phyloP scores from a whole-genome alignment of 2,797 vertebrate genomes.

The Anas georgica region DNA sequence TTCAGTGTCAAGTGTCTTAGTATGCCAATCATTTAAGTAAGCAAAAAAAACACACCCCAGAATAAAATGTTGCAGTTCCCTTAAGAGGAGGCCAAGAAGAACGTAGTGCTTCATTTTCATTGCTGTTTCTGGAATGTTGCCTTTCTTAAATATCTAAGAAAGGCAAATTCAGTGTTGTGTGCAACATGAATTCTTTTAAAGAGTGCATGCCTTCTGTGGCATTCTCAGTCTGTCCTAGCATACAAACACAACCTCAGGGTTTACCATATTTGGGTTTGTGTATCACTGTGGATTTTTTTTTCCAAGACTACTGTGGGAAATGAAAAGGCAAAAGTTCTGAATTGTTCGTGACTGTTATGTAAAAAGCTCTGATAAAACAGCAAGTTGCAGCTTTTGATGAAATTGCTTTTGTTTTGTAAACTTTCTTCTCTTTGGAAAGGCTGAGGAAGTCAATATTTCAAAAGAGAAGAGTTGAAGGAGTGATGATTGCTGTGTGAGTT shows the following conservation, averaged over 20 bases:
- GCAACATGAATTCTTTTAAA: background rate
- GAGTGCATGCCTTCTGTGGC: background rate
- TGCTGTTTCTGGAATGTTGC: background rate
- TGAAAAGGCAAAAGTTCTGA: background rate
- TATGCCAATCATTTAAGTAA: background rate
- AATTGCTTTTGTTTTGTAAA: background rate
- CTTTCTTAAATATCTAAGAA: background rate
- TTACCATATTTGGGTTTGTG: slow-evolving; percentile 66
- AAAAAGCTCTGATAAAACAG: background rate
- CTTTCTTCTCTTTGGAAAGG: background rate
- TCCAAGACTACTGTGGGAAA: background rate
- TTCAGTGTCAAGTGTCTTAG: background rate
- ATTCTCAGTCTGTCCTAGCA: background rate
- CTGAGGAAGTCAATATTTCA: background rate
- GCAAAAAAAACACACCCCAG: background rate
- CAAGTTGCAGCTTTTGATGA: background rate
- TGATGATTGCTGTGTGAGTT: background rate
- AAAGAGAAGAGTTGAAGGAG: background rate
- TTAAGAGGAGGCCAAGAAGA: background rate
- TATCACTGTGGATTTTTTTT: background rate
- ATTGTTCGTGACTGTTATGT: background rate
- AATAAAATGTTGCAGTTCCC: fast-evolving
- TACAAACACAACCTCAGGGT: background rate
- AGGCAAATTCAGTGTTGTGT: background rate
- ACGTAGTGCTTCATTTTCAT: background rate